Evolutionary conservation across 2,113 vertebrate species (phyloP), one percentile per base, ranked within the genome.

Genomic region (Cichladusa arquata): DNA sequence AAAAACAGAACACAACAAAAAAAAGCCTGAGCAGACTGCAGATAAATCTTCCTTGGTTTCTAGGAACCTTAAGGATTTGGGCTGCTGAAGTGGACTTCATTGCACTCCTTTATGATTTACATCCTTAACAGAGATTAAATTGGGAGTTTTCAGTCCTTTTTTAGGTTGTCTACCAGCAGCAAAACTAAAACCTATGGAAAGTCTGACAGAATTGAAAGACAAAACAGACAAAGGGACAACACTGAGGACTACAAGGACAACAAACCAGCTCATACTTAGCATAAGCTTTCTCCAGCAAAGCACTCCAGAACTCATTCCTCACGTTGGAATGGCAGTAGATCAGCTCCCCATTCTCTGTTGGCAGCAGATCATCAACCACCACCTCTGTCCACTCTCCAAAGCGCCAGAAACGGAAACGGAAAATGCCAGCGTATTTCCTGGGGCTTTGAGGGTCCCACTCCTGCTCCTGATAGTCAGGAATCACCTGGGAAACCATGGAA

Each of bases 371-470:
- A 57, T 99, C 99, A 44, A 99, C 96, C 72, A 99, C 99, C 90
- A 99, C 99, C 20, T 99, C 99, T 4, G 98, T 95, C 99, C 99
- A 99, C 86, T 98, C 92, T 12, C 99, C 99, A 88, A 99, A 98
- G 90, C 98, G 96, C 99, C 99, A 99, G 97, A 99, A 99, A 62
- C 98, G 98, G 92, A 99, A 99, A 70, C 98, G 99, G 93, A 99
- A 99, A 84, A 99, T 99, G 51, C 99, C 99, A 14, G 98, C 97
- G 10, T 99, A 99, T 85, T 93, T 97, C 72, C 98, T 98, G 2
- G 98, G 98, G 18, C 2, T 81, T 70, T 98, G 97, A 42, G 97
- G 91, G 81, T 99, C 98, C 99, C 99, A 99, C 57, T 99, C 99
- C 95, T 99, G 99, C 53, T 99, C 98, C 0, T 96, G 98, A 44